phyloP scores from a whole-genome alignment of 2,888 invertebrate species.

The Cephonodes hylas region DNA sequence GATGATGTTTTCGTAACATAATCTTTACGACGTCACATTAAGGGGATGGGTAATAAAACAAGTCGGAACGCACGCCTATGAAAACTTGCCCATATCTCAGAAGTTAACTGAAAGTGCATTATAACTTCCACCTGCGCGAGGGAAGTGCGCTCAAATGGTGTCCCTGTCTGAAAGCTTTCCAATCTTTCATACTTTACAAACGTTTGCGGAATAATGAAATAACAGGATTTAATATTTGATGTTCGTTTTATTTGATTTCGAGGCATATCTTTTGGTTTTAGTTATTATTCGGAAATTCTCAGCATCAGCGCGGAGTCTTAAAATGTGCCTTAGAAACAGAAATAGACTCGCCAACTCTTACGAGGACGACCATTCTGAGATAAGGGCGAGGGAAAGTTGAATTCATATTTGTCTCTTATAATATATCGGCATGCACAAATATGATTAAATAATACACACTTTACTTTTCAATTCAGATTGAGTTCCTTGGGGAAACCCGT shows the following conservation, averaged over 20 bases:
- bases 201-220: conserved; percentile 35
- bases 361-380: too few species aligned
- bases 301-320: too few species aligned
- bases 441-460: too few species aligned
- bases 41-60: conserved; percentile 40
- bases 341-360: too few species aligned
- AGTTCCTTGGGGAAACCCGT: too few species aligned
- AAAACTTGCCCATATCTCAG: conserved; percentile 53
- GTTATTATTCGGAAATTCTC: too few species aligned
- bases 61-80: conserved; percentile 33
- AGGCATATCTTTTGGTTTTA: neutral
- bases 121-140: conserved; percentile 55
- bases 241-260: neutral
- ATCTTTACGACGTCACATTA: conserved; percentile 26
- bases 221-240: neutral
- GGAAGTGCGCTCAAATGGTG: conserved; percentile 38
- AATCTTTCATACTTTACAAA: conserved; percentile 41
- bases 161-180: conserved; percentile 48
- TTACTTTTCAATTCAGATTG: too few species aligned
- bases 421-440: too few species aligned
- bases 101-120: conserved; percentile 61
- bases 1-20: neutral
- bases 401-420: too few species aligned
- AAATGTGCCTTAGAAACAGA: too few species aligned
- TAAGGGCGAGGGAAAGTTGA: too few species aligned